phyloP scores from a whole-genome alignment of 35 echinoderm and acorn worm genomes.

The Heliocidaris tuberculata region DNA sequence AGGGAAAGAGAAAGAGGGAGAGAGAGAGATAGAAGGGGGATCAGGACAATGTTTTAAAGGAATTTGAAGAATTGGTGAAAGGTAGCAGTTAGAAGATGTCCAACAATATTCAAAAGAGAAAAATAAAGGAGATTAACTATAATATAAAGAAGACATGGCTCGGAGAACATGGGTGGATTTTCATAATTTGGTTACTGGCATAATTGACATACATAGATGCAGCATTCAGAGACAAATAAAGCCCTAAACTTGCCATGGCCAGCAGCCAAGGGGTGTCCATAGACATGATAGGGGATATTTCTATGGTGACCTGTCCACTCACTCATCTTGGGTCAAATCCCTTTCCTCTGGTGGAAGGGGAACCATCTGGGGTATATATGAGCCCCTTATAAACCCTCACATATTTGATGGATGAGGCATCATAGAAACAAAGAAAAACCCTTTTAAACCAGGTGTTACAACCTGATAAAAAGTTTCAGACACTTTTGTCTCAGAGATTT shows the following conservation, averaged over 20 bases:
- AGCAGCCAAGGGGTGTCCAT: too few species aligned
- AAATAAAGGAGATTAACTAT: neutral
- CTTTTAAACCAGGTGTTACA: neutral
- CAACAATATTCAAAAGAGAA: neutral
- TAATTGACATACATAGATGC: too few species aligned
- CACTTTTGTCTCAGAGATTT: neutral
- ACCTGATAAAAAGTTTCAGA: constrained; percentile 2
- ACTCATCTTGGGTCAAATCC: neutral
- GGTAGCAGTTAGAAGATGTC: too few species aligned
- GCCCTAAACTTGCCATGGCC: too few species aligned
- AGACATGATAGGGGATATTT: neutral
- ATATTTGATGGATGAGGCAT: constrained; percentile 6
- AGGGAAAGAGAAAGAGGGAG: too few species aligned
- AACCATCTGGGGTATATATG: neutral
- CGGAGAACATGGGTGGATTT: too few species aligned
- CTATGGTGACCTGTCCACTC: neutral
- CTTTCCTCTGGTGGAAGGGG: neutral
- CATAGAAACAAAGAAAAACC: neutral
- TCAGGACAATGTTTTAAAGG: too few species aligned
- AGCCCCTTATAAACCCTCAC: neutral
- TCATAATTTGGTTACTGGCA: too few species aligned
- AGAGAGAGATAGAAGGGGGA: too few species aligned
- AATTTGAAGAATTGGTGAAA: too few species aligned
- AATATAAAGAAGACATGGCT: neutral
- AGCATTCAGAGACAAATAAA: too few species aligned